Evolutionary conservation across 2,113 vertebrate genomes (phyloP).

Genomic region (Sphyrna mokarran): DNA sequence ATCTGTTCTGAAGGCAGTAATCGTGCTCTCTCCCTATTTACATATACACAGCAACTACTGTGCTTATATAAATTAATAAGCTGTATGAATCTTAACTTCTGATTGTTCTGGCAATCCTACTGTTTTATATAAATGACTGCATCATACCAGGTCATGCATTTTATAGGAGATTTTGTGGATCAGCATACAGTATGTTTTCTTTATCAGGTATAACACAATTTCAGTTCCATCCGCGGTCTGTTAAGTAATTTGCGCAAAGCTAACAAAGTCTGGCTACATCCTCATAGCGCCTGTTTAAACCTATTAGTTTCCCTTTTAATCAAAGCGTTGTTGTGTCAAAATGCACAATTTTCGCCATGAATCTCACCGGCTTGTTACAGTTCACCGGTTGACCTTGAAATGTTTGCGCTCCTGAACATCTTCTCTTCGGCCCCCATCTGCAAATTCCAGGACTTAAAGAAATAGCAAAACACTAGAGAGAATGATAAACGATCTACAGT

Average conservation of each 20-base stretch:
- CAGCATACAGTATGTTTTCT: slow-evolving; percentile 49
- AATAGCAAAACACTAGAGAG: slow-evolving; percentile 54
- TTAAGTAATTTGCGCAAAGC: slow-evolving; percentile 83
- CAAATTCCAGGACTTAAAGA: slow-evolving; percentile 50
- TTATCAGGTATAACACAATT: slow-evolving; percentile 65
- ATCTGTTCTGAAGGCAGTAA: slow-evolving; percentile 38
- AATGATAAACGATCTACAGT: slow-evolving; percentile 44
- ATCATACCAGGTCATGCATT: slow-evolving; percentile 33
- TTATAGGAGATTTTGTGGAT: slow-evolving; percentile 36
- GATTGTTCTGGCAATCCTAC: slow-evolving; percentile 31
- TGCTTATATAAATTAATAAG: slow-evolving; percentile 33
- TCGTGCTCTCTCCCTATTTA: slow-evolving; percentile 22
- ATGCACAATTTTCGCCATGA: slow-evolving; percentile 86
- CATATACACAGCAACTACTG: slow-evolving; percentile 28
- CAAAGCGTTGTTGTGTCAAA: slow-evolving; percentile 89
- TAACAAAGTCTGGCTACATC: slow-evolving; percentile 84
- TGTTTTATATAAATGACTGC: slow-evolving; percentile 35
- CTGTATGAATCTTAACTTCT: slow-evolving; percentile 26
- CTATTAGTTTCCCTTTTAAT: slow-evolving; percentile 99
- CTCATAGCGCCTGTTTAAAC: slow-evolving; percentile 89
- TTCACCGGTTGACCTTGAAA: slow-evolving; percentile 94
- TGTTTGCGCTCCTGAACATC: slow-evolving; percentile 89
- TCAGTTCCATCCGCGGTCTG: slow-evolving; percentile 72
- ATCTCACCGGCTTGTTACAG: slow-evolving; percentile 83
- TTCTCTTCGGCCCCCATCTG: slow-evolving; percentile 59